Evolutionary conservation across 2,113 vertebrate genomes (phyloP).

Genomic region (Callocephalon fimbriatum): DNA sequence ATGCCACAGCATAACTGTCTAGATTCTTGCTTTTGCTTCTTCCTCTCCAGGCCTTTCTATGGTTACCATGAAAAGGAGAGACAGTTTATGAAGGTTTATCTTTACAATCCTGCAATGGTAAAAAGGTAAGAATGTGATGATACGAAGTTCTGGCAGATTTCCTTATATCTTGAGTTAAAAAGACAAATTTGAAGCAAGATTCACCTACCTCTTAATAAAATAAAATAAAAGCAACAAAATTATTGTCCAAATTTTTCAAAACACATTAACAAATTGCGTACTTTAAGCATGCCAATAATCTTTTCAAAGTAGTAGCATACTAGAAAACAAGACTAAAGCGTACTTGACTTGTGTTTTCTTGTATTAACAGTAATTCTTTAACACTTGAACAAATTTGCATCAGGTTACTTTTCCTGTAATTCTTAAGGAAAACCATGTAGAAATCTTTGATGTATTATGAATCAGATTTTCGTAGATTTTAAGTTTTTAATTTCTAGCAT

Average conservation of each 20-base stretch:
- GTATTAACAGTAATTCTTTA: neutral
- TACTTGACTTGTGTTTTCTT: neutral
- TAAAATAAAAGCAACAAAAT: neutral
- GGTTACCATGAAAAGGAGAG: conserved; percentile 96
- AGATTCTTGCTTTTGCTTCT: conserved; percentile 55
- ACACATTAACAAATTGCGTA: neutral
- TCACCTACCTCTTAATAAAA: neutral
- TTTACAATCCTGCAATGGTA: conserved; percentile 97
- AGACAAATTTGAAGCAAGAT: neutral
- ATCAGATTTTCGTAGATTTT: neutral
- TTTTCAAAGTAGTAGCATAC: neutral
- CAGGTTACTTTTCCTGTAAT: neutral
- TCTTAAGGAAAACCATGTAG: neutral
- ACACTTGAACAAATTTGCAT: neutral
- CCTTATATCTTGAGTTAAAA: neutral
- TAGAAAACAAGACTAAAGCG: neutral
- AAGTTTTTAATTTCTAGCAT: neutral
- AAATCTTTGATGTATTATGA: neutral
- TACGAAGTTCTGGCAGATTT: neutral
- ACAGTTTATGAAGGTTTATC: conserved; percentile 98
- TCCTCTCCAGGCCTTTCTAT: conserved; percentile 90
- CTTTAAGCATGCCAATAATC: neutral
- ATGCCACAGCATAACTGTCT: neutral
- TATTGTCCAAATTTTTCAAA: neutral
- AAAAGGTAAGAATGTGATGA: conserved; percentile 87